These are phyloP conservation scores for Rhinichthys osculus DNA, from an alignment of 2,797 vertebrate species.

Conservation along the genomic window DNA sequence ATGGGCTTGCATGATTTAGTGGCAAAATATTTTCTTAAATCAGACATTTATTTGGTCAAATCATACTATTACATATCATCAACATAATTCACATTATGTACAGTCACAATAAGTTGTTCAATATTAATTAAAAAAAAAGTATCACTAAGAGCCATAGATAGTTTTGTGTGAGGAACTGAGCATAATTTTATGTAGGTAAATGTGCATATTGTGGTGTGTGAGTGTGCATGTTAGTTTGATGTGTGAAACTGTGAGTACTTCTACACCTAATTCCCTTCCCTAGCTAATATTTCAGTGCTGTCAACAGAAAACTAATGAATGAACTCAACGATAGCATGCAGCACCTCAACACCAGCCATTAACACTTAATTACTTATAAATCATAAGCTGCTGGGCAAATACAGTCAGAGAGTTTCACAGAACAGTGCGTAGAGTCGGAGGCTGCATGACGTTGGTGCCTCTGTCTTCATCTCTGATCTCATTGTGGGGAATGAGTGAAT, in stretches of 20 bases:
- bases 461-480: background rate
- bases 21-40: background rate
- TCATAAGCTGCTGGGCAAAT: slow-evolving; percentile 21
- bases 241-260: background rate
- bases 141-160: background rate
- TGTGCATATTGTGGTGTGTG: background rate
- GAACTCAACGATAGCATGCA: background rate
- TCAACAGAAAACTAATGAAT: slow-evolving; percentile 13
- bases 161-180: background rate
- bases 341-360: slow-evolving; percentile 8
- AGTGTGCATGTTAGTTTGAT: background rate
- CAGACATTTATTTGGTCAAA: background rate
- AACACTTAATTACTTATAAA: slow-evolving; percentile 33
- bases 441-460: background rate
- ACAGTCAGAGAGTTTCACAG: background rate
- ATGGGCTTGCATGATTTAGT: background rate
- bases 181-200: background rate
- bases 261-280: slow-evolving; percentile 4
- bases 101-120: background rate
- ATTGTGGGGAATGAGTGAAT: background rate
- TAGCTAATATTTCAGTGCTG: slow-evolving; percentile 29
- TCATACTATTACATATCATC: background rate
- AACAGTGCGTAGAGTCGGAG: background rate
- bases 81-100: background rate
- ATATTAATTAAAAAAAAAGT: background rate